These are phyloP conservation scores for Phortica magna DNA, from an alignment of 2,888 invertebrate species.

Conservation along the genomic window DNA sequence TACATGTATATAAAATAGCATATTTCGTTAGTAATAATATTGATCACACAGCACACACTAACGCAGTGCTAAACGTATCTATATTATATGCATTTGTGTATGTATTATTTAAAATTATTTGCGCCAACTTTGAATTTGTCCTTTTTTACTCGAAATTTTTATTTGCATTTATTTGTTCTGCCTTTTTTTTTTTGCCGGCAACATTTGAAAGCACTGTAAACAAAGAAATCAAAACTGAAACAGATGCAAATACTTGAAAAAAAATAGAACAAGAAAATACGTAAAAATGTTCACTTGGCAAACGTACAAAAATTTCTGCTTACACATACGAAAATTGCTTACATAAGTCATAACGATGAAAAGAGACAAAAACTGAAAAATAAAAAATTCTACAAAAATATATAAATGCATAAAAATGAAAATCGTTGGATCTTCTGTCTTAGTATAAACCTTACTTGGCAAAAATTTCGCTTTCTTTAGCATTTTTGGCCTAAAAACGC, in stretches of 20 bases:
- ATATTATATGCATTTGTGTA: not conserved
- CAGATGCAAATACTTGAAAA: not conserved
- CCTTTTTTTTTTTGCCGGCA: not conserved
- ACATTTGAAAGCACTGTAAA: not conserved
- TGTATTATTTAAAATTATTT: not conserved
- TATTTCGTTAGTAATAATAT: too few relatives aligned
- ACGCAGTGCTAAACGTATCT: not conserved
- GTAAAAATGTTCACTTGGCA: not conserved
- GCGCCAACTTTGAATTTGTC: not conserved
- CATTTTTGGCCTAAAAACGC: not conserved
- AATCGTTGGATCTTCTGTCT: not conserved
- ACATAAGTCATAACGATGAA: not conserved
- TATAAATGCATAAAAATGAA: not conserved
- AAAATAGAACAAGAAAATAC: not conserved
- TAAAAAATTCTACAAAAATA: too few relatives aligned
- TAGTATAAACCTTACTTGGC: not conserved
- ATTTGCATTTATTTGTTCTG: not conserved
- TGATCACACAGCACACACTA: too few relatives aligned
- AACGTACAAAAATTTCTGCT: not conserved
- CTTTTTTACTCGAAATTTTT: not conserved
- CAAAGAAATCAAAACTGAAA: not conserved
- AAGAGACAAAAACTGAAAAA: not conserved
- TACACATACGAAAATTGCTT: not conserved
- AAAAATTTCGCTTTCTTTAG: constrained; percentile 1
- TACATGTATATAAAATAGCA: too few relatives aligned